Evolutionary conservation across 2,888 invertebrate species (phyloP), one percentile per base, ranked within the genome.

Genomic region (Cristatella mucedo): DNA sequence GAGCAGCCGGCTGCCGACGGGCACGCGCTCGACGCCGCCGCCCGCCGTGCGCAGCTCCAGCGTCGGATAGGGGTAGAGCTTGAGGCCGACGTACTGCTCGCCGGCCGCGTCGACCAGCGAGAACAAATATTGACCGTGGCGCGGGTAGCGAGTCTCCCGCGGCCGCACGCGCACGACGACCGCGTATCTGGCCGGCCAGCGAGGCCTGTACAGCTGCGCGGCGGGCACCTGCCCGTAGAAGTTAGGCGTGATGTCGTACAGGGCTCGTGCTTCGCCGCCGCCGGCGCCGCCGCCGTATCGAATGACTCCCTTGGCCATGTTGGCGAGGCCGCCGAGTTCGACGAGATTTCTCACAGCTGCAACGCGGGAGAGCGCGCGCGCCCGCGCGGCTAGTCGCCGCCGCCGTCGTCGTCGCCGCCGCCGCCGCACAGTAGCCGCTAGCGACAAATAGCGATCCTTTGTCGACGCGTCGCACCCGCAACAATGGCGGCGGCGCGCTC

Each of bases 211-310:
- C 4, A 36, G 24, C 13, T 36, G 6, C 13, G 36, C 24, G 5
- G 36, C 15, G 4, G 36, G 26, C 5, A 36, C 36, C 18, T 36
- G 36, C 4, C 36, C 24, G 24, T 36, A 36, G 24, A 36, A 36
- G 24, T 36, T 36, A 6, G 36, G 36, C 18, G 36, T 36, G 36
- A 36, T 36, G 36, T 36, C 36, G 18, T 36, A 36, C 13, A 36
- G 22, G 24, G 26, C 26, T 15, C 18, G 21, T 5, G 24, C 36
- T 13, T 29, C 26, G n/a, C 22, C 18, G 18, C 26, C 26, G 13
- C n/a, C n/a, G n/a, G 24, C 36, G 19, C 36, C 26, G n/a, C 22
- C 18, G 18, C 26, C 26, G 13, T 26, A 5, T 15, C 13, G 13
- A 13, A 36, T 36, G 9, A 36, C 36, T 6, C 36, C 36, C 26